Conservation (phyloP, 2,888 invertebrate species). For the Balanococcus diminutus region DNA sequence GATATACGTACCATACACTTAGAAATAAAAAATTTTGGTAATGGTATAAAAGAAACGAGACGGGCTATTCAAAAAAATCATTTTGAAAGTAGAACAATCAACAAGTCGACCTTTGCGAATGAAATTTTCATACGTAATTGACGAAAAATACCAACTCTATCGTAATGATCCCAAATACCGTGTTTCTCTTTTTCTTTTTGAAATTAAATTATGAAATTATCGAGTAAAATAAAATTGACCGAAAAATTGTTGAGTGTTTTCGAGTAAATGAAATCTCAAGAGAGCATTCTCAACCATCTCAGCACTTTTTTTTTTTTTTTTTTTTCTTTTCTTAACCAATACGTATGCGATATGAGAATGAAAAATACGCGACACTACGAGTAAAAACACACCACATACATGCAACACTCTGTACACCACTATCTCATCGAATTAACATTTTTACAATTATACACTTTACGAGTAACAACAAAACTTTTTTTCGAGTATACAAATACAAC, state of each 20-base stretch:
- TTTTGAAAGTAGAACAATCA: not conserved
- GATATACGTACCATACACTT: slow-evolving; percentile 3
- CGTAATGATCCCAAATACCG: not conserved
- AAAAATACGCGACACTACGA: not conserved
- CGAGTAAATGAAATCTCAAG: not conserved
- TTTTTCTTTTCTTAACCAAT: too few relatives aligned
- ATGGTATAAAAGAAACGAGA: not conserved
- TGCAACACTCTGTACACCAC: not conserved
- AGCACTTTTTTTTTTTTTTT: not conserved
- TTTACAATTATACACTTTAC: slow-evolving; percentile 30
- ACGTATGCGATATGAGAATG: not conserved
- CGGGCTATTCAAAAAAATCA: not conserved
- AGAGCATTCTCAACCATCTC: not conserved
- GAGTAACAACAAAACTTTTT: slow-evolving; percentile 48
- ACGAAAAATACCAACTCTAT: not conserved
- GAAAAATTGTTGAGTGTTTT: not conserved
- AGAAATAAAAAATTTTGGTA: slow-evolving; percentile 10
- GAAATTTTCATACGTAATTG: not conserved
- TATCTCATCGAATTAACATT: not conserved
- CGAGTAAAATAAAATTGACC: not conserved
- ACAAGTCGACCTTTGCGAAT: not conserved
- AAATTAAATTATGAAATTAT: not conserved
- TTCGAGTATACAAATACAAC: slow-evolving; percentile 49
- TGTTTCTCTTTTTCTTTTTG: not conserved
- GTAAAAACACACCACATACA: too few relatives aligned